These are phyloP conservation scores for Tragelaphus imberbis DNA, from an alignment of 2,113 vertebrate genomes.

Conservation along the genomic window DNA sequence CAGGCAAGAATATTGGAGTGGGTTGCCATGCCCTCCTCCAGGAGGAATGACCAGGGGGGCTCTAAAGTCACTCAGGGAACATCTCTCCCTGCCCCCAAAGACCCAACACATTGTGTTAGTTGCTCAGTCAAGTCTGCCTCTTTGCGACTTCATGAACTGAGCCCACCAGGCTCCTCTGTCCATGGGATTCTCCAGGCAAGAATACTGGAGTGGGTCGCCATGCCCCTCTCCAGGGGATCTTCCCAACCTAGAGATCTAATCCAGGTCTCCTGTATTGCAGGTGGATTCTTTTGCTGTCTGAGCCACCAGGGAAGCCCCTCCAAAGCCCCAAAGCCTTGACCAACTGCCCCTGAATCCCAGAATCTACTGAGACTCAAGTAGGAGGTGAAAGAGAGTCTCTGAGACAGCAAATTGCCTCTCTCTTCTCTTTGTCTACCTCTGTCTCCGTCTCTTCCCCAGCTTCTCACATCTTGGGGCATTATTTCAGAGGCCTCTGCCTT, in stretches of 20 bases:
- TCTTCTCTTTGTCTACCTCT: not conserved
- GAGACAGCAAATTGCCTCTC: constrained; percentile 12
- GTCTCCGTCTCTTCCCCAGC: constrained; percentile 44
- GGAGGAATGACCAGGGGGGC: not conserved
- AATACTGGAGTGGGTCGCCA: not conserved
- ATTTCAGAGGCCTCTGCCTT: constrained; percentile 66
- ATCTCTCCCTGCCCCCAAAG: not conserved
- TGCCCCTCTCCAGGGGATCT: not conserved
- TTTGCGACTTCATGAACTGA: not conserved
- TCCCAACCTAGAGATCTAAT: not conserved
- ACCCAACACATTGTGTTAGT: not conserved
- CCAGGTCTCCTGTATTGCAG: not conserved
- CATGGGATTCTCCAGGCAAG: not conserved
- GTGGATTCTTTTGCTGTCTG: not conserved
- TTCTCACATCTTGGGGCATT: constrained; percentile 53
- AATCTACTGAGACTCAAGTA: not conserved
- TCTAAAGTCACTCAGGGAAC: not conserved
- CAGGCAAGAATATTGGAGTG: not conserved
- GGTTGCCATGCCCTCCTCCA: not conserved
- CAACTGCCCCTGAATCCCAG: not conserved
- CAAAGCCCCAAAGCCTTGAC: not conserved
- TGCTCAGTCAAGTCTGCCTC: not conserved
- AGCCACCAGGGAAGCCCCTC: not conserved
- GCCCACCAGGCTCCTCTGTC: not conserved
- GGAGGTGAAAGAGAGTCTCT: constrained; percentile 29